Percentiles rank a stretch among this genome's conserved stretches.
Conservation (phyloP, 2,113 vertebrate species). For the Hydrochoerus hydrochaeris region DNA sequence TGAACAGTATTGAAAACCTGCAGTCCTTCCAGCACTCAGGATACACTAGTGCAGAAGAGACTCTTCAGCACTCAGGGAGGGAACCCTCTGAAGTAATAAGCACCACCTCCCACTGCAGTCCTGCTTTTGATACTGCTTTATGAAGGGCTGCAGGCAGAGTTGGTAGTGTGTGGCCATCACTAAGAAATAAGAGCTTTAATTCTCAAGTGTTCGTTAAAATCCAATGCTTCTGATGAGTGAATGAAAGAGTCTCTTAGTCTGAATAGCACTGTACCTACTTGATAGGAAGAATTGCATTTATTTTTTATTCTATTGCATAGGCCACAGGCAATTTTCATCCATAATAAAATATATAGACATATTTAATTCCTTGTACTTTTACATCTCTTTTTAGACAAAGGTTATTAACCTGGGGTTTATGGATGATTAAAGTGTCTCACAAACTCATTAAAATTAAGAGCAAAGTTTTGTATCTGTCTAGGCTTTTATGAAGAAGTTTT, state of each 20-base stretch:
- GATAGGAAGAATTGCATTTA: neutral
- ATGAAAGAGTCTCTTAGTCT: neutral
- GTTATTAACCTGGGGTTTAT: constrained; percentile 20
- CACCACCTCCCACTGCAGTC: neutral
- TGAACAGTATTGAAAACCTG: neutral
- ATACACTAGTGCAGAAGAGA: neutral
- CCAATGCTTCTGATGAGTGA: constrained; percentile 16
- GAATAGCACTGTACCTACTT: neutral
- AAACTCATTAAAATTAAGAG: neutral
- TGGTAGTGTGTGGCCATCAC: neutral
- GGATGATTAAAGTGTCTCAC: constrained; percentile 1
- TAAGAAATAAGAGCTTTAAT: neutral
- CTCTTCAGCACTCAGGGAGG: neutral
- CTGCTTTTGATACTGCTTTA: neutral
- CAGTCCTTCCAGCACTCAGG: neutral
- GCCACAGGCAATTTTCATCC: neutral
- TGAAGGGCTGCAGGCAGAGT: neutral
- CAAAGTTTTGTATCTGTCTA: neutral
- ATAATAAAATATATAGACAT: constrained; percentile 20
- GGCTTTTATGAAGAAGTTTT: neutral
- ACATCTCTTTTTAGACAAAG: constrained; percentile 2
- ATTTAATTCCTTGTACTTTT: constrained; percentile 25
- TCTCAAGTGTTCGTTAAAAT: constrained; percentile 46
- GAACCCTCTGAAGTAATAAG: neutral
- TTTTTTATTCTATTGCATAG: constrained; percentile 10